Evolutionary conservation across 2,797 vertebrate genomes (phyloP), one percentile per base, ranked within the genome.

Genomic region (Odontamblyopus lacepedii): DNA sequence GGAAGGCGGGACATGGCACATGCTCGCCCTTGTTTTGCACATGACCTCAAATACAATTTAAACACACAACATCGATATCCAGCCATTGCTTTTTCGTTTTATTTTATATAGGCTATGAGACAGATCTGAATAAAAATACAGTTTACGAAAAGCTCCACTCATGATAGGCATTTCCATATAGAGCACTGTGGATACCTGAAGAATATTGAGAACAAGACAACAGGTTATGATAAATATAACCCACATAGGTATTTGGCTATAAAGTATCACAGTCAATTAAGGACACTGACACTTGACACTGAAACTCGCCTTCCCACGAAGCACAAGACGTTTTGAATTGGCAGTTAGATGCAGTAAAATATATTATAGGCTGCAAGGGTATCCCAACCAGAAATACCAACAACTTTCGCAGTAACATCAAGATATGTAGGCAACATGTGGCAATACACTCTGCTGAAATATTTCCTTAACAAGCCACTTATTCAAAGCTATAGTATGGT

Each of bases 1-100:
- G 90, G 88, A 92, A 94, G 94, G 93, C 91, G 89, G 91, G 91
- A 91, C 82, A 70, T 16, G 88, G 62, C 4, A 84, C 78, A 73
- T 74, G 78, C 76, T 73, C 72, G 74, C 73, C 69, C 74, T 81
- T 77, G 73, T 81, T 78, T 77, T 71, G 66, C 77, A 72, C 72
- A 61, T 78, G 82, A 81, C 72, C 64, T 55, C 73, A 71, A 44
- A 77, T 74, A 71, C 70, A 73, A 29, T 15, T 41, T 62, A 15
- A 50, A 26, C 30, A 67, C 38, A 51, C 27, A 56, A 12, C 18
- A 84, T 51, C 4, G 12, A 76, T 75, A 69, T 71, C 8, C 62
- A 85, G 70, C 64, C 71, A 44, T 85, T 55, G 68, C 63, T 82
- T 78, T 51, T 79, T 15, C 29, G 11, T 70, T 88, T 89, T 88